Conservation (phyloP, 2,113 vertebrate genomes). For the Loxodonta africana region DNA sequence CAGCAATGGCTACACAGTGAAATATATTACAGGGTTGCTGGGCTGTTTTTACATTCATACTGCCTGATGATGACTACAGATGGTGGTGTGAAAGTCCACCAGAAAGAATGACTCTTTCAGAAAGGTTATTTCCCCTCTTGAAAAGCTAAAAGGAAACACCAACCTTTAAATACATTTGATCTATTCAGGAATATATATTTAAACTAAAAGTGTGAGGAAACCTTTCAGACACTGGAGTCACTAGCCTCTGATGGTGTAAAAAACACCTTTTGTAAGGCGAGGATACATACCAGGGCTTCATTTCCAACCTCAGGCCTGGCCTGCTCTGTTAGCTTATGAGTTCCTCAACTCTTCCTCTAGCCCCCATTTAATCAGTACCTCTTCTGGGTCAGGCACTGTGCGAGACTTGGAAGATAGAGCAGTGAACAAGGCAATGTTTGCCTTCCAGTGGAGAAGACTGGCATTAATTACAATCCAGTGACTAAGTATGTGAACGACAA, state of each 20-base stretch:
- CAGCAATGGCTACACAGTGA: constrained; percentile 24
- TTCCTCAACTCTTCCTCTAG: neutral
- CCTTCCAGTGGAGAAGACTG: neutral
- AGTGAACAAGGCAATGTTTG: neutral
- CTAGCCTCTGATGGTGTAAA: constrained; percentile 19
- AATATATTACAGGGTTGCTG: neutral
- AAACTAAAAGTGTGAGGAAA: constrained; percentile 47
- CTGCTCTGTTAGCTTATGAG: neutral
- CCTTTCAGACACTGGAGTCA: constrained; percentile 32
- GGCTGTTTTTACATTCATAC: neutral
- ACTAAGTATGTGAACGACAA: neutral
- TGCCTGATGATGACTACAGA: neutral
- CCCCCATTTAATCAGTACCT: neutral
- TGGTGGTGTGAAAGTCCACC: neutral
- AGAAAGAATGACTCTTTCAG: constrained; percentile 34
- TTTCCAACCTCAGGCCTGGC: neutral
- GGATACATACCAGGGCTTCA: neutral
- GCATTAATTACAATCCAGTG: neutral
- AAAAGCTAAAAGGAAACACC: constrained; percentile 39
- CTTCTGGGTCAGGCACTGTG: neutral
- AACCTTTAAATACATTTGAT: constrained; percentile 46
- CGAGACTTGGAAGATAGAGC: neutral
- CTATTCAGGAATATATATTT: constrained; percentile 25
- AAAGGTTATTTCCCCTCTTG: constrained; percentile 59
- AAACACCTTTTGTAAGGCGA: constrained; percentile 22